A percentile compares a stretch with the other conserved stretches of the same genome.
Evolutionary conservation across 2,888 invertebrate genomes (phyloP).

Genomic region (Synanthedon andrenaeformis): DNA sequence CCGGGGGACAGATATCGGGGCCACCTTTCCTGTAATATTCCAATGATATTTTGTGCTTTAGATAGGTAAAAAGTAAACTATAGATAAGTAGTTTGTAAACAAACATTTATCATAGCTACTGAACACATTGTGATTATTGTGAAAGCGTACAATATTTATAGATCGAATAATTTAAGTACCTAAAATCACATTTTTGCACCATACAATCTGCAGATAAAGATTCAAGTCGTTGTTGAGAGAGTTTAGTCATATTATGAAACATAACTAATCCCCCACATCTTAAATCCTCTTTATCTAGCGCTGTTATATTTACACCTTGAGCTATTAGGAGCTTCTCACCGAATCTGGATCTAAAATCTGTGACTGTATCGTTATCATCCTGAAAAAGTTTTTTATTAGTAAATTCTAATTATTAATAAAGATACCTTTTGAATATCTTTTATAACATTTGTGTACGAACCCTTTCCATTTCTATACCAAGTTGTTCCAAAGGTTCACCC

Average conservation of each 20-base stretch:
- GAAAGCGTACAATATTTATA: neutral
- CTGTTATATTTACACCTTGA: slow-evolving; percentile 79
- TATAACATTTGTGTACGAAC: slow-evolving; percentile 22
- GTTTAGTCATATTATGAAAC: slow-evolving; percentile 74
- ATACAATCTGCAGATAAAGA: slow-evolving; percentile 77
- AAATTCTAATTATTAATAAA: neutral
- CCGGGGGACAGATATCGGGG: slow-evolving; percentile 82
- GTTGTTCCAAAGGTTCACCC: slow-evolving; percentile 79
- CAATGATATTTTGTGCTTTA: slow-evolving; percentile 17
- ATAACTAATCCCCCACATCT: slow-evolving; percentile 80
- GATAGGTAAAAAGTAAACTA: slow-evolving; percentile 20
- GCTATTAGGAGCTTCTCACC: slow-evolving; percentile 73
- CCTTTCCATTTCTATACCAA: slow-evolving; percentile 81
- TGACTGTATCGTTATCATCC: slow-evolving; percentile 80
- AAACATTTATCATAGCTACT: neutral
- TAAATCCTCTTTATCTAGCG: slow-evolving; percentile 78
- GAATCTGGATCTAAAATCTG: slow-evolving; percentile 79
- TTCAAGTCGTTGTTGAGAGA: slow-evolving; percentile 68
- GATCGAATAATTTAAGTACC: slow-evolving; percentile 33
- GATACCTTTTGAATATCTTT: no score
- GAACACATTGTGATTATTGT: neutral
- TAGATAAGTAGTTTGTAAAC: slow-evolving; percentile 14
- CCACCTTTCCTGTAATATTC: slow-evolving; percentile 74
- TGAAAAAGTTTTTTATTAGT: slow-evolving; percentile 20
- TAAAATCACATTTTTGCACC: slow-evolving; percentile 82